A percentile compares a stretch with the other conserved stretches of the same genome.
phyloP scores from a whole-genome alignment of 2,888 invertebrate species.

The Malthinus seriepunctatus region DNA sequence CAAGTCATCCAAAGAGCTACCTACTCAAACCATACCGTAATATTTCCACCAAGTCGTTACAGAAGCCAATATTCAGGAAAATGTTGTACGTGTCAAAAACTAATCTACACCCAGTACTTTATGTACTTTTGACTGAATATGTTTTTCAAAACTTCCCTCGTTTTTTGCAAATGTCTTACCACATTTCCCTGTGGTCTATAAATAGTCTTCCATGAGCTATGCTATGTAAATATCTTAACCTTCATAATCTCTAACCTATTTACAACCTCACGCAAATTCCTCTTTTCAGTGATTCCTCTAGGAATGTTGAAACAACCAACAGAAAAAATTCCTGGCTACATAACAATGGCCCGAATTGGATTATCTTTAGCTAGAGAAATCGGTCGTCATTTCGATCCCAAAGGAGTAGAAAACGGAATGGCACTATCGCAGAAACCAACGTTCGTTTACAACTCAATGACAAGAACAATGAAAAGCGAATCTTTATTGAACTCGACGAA shows the following conservation, averaged over 20 bases:
- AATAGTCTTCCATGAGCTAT: too few relatives aligned
- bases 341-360: conserved; percentile 37
- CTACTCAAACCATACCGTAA: too few relatives aligned
- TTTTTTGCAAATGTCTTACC: too few relatives aligned
- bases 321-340: conserved; percentile 37
- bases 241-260: neutral
- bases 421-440: conserved; percentile 20
- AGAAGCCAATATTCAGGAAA: too few relatives aligned
- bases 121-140: too few relatives aligned
- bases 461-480: conserved; percentile 17
- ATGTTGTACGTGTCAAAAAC: too few relatives aligned
- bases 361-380: conserved; percentile 40
- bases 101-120: too few relatives aligned
- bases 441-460: conserved; percentile 27
- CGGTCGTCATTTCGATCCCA: conserved; percentile 40
- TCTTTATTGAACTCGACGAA: conserved; percentile 18
- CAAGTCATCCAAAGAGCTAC: too few relatives aligned
- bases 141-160: too few relatives aligned
- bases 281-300: conserved; percentile 34
- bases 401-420: conserved; percentile 35
- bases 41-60: too few relatives aligned
- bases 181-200: too few relatives aligned
- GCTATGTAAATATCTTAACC: too few relatives aligned
- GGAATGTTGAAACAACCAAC: conserved; percentile 27
- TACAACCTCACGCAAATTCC: neutral